These are phyloP conservation scores for Halocynthia aurantium DNA, from an alignment of 23 tunicate genomes.

Conservation along the genomic window DNA sequence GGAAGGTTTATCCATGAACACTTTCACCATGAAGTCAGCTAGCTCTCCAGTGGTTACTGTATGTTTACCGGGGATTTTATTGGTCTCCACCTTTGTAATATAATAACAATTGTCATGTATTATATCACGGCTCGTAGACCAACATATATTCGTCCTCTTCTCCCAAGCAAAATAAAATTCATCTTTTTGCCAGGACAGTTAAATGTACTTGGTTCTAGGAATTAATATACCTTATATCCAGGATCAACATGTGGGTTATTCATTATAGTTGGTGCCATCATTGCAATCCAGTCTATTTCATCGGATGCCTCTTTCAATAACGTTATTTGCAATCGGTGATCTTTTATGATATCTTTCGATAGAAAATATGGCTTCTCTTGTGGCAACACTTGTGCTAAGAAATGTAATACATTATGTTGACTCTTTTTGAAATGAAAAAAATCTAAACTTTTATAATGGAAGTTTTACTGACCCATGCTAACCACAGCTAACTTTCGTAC, in stretches of 20 bases:
- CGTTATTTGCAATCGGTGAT: neutral
- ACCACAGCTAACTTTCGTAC: slow-evolving; percentile 5
- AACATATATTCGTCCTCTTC: no score
- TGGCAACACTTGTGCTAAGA: no score
- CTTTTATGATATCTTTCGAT: neutral
- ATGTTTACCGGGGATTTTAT: slow-evolving; percentile 34
- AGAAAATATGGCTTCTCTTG: no score
- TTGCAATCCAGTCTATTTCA: slow-evolving; percentile 16
- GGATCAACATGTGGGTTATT: neutral
- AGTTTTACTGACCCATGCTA: slow-evolving; percentile 1
- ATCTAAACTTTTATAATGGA: no score
- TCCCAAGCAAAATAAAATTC: no score
- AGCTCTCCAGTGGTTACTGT: slow-evolving; percentile 17
- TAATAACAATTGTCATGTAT: neutral
- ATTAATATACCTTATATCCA: neutral
- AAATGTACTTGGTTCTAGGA: neutral
- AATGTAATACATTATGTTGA: neutral
- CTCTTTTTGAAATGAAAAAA: neutral
- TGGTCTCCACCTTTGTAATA: slow-evolving; percentile 28
- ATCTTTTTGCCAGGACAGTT: neutral
- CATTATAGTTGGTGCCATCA: slow-evolving; percentile 10
- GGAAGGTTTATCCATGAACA: slow-evolving; percentile 25
- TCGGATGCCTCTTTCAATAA: slow-evolving; percentile 5
- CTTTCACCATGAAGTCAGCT: slow-evolving; percentile 24
- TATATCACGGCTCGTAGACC: no score